Evolutionary conservation across 2,113 vertebrate species (phyloP).

Genomic region (Podocnemis expansa): DNA sequence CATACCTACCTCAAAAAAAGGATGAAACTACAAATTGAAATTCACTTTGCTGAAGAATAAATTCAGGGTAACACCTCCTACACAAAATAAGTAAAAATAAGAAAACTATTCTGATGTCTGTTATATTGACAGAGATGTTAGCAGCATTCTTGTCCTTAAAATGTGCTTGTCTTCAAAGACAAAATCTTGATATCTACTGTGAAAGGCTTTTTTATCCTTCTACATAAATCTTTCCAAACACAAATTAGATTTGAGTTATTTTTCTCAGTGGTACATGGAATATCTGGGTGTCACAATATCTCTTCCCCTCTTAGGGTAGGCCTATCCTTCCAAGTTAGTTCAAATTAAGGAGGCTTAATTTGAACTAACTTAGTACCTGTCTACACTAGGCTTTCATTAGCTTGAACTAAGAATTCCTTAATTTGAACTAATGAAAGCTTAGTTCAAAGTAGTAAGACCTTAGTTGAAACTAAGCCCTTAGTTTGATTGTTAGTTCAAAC

Average conservation of each 20-base stretch:
- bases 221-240: background rate
- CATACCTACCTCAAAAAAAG: background rate
- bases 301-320: background rate
- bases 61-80: background rate
- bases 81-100: background rate
- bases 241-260: background rate
- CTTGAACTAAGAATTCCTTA: too few species aligned
- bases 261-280: background rate
- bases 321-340: too few species aligned
- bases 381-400: too few species aligned
- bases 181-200: background rate
- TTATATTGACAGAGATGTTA: conserved; percentile 23
- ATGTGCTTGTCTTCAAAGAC: conserved; percentile 17
- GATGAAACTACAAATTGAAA: background rate
- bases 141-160: conserved; percentile 14
- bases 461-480: too few species aligned
- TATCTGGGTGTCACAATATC: background rate
- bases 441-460: too few species aligned
- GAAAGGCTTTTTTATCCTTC: background rate
- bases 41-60: background rate
- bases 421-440: too few species aligned
- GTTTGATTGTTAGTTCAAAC: too few species aligned
- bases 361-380: too few species aligned
- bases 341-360: too few species aligned
- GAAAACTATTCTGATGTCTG: background rate